Percentiles rank a stretch among this genome's conserved stretches.
Conservation (phyloP, 2,113 vertebrate species). For the Campylomormyrus numenius region DNA sequence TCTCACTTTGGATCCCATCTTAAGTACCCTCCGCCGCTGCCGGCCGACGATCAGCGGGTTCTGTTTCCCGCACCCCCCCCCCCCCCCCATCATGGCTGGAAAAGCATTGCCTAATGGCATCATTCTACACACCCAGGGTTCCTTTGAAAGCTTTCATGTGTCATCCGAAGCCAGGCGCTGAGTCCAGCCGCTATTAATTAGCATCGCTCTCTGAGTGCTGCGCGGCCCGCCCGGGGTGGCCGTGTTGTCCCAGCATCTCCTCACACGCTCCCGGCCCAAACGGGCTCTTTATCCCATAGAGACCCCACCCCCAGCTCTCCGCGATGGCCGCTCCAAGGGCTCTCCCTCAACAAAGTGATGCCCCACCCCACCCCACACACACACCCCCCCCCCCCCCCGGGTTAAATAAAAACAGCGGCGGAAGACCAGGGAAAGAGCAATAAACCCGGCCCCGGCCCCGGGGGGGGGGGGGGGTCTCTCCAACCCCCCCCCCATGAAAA, state of each 20-base stretch:
- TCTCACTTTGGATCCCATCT: no score
- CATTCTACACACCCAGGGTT: neutral
- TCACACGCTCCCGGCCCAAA: neutral
- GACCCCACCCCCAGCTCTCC: neutral
- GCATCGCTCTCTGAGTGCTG: slow-evolving; percentile 11
- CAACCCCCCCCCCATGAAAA: no score
- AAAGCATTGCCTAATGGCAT: slow-evolving; percentile 12
- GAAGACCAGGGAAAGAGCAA: no score
- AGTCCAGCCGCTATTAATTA: slow-evolving; percentile 12
- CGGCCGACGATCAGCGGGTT: neutral
- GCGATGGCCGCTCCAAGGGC: neutral
- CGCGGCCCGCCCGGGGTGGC: neutral
- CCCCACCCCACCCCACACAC: no score
- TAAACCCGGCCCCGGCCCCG: no score
- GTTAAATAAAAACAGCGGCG: neutral
- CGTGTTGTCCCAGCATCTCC: neutral
- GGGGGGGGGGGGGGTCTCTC: no score
- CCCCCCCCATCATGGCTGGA: neutral
- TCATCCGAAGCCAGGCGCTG: slow-evolving; percentile 15
- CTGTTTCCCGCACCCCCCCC: slow-evolving; percentile 9
- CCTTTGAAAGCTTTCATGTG: slow-evolving; percentile 15
- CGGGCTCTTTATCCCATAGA: neutral
- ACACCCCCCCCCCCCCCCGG: neutral
- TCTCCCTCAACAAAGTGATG: neutral
- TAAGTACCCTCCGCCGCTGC: no score